Evolutionary conservation across 23 tunicate genomes (phyloP).

Genomic region (Styela clava): DNA sequence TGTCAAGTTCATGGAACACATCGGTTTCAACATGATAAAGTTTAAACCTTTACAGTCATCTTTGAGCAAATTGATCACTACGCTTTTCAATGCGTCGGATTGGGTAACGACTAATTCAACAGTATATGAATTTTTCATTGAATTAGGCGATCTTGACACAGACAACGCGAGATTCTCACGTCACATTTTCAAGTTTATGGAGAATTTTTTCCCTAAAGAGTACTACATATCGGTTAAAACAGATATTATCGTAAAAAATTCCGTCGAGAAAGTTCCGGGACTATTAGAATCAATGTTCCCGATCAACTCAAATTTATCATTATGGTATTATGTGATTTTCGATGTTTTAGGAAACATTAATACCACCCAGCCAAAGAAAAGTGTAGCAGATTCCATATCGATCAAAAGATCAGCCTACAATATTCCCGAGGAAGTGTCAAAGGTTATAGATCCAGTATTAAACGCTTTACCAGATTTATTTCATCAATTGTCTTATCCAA

Average conservation of each 20-base stretch:
- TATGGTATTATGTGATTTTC: slow-evolving; percentile 21
- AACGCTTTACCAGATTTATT: not conserved
- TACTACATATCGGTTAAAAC: no score
- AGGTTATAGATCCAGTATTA: not conserved
- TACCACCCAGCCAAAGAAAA: not conserved
- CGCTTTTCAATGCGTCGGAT: not conserved
- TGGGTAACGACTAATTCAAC: not conserved
- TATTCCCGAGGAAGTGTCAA: not conserved
- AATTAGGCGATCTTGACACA: slow-evolving; percentile 10
- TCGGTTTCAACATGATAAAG: slow-evolving; percentile 19
- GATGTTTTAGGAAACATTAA: slow-evolving; percentile 1
- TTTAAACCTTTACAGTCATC: not conserved
- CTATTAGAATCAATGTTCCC: not conserved
- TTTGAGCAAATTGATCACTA: not conserved
- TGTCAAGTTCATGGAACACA: not conserved
- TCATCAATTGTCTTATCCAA: not conserved
- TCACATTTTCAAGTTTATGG: not conserved
- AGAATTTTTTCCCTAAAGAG: not conserved
- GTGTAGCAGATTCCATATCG: slow-evolving; percentile 1
- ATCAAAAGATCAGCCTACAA: slow-evolving; percentile 12
- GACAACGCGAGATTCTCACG: not conserved
- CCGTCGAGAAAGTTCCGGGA: slow-evolving; percentile 12
- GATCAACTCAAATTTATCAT: not conserved
- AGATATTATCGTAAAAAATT: not conserved
- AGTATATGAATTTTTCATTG: not conserved